phyloP scores from a whole-genome alignment of 2,888 invertebrate species.

The Nephrotoma appendiculata region DNA sequence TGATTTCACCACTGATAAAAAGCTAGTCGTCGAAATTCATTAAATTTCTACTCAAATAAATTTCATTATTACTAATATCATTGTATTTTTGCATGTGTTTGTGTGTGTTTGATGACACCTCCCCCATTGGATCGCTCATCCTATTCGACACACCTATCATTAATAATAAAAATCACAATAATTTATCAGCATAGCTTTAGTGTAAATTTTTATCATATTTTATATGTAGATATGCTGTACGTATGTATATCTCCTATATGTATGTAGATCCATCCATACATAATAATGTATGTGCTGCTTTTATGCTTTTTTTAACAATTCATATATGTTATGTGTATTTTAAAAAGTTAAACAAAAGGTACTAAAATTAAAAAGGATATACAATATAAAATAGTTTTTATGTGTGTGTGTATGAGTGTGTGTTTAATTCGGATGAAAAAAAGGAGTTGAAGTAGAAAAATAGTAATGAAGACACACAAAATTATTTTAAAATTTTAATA shows the following conservation, averaged over 20 bases:
- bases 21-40: neutral
- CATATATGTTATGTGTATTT: neutral
- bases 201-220: neutral
- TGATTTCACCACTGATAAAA: neutral
- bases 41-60: neutral
- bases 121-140: neutral
- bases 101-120: neutral
- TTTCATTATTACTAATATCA: neutral
- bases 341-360: neutral
- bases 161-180: neutral
- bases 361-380: neutral
- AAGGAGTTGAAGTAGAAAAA: neutral
- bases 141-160: neutral
- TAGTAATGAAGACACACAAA: neutral
- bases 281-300: neutral
- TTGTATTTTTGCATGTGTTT: neutral
- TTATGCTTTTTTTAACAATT: neutral
- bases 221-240: neutral
- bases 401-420: neutral
- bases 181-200: neutral
- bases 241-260: neutral
- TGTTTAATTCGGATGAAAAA: neutral
- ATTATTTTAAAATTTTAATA: neutral
- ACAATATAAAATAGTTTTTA: neutral
- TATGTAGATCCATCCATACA: neutral